Evolutionary conservation across 1,140 invertebrate species (phyloP).

Genomic region (Akabosia matsudoensis): DNA sequence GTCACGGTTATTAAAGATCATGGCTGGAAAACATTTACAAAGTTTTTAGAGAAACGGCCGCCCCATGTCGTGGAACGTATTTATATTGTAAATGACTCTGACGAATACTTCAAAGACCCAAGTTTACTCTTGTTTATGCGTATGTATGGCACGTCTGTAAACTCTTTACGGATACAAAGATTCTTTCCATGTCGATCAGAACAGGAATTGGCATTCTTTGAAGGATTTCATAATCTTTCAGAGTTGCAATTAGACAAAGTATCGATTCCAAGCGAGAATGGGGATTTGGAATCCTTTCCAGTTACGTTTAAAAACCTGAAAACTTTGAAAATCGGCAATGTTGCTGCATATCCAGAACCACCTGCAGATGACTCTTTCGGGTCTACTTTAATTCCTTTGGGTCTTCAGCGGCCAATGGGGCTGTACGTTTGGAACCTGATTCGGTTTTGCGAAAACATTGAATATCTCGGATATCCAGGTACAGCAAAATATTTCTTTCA

Average conservation of each 20-base stretch:
- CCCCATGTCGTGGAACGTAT: not conserved
- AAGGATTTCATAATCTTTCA: not conserved
- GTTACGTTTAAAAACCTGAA: not conserved
- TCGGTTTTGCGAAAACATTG: not conserved
- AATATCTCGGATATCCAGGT: not conserved
- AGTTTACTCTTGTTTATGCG: not conserved
- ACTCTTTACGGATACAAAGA: not conserved
- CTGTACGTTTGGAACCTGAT: conserved; percentile 6
- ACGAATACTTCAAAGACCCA: not conserved
- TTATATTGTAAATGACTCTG: not conserved
- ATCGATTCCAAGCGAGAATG: not conserved
- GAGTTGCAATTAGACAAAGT: not conserved
- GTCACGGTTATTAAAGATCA: not conserved
- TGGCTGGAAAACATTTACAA: not conserved
- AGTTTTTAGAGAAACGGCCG: not conserved
- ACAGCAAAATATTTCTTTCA: conserved; percentile 12
- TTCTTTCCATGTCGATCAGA: not conserved
- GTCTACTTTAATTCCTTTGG: not conserved
- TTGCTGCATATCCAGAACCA: not conserved
- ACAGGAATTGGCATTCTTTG: not conserved
- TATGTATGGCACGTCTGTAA: not conserved
- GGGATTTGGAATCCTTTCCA: not conserved
- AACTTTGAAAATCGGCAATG: not conserved
- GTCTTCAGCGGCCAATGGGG: not conserved
- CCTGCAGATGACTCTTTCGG: conserved; percentile 1